Conservation (phyloP, 1,140 invertebrate genomes). For the Tribolium madens region DNA sequence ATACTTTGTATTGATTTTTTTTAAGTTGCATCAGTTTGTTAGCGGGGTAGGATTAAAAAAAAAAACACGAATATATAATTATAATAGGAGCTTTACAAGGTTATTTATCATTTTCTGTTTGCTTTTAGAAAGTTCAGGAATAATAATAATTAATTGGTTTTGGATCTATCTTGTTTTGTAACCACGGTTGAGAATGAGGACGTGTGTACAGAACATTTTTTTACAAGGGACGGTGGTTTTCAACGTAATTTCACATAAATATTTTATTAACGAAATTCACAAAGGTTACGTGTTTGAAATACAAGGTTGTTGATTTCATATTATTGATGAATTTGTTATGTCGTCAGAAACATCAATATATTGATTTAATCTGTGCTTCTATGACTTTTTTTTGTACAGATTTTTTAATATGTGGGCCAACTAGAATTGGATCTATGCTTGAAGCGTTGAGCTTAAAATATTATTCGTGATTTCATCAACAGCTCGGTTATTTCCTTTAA, state of each 20-base stretch:
- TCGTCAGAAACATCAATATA: background rate
- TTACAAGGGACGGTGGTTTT: background rate
- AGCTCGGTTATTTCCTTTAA: too few species aligned
- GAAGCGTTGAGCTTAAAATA: too few species aligned
- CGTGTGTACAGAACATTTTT: too few species aligned
- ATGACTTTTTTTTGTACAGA: too few species aligned
- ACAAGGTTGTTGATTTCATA: background rate
- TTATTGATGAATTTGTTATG: background rate
- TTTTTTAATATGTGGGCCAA: too few species aligned
- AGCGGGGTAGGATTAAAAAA: background rate
- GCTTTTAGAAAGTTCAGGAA: background rate
- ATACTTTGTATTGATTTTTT: background rate
- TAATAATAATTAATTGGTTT: conserved; percentile 11
- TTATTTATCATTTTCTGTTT: conserved; percentile 13
- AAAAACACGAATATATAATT: background rate
- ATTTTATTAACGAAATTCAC: background rate
- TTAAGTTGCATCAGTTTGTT: background rate
- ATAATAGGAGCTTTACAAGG: background rate
- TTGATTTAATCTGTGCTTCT: background rate
- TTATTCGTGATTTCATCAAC: too few species aligned
- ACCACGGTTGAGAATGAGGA: background rate
- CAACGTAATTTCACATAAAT: background rate
- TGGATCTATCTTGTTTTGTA: background rate
- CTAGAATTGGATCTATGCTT: too few species aligned
- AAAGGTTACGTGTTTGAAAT: background rate